phyloP scores from a whole-genome alignment of 1,140 invertebrate species.

The Drosophila orena region DNA sequence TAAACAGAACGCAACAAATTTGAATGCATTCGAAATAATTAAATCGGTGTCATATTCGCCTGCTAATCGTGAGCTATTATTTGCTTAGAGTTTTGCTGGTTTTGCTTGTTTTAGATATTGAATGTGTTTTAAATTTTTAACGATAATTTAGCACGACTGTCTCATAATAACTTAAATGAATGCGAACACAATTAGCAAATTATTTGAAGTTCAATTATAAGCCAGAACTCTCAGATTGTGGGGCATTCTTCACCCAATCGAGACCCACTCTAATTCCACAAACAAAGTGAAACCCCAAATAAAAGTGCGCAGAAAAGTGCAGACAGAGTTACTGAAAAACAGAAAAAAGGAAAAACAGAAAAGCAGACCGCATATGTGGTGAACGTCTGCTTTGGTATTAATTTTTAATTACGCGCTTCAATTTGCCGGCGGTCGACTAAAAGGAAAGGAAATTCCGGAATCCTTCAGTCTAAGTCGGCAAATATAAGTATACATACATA shows the following conservation, averaged over 20 bases:
- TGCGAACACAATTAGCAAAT: conserved; percentile 25
- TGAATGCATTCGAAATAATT: conserved; percentile 25
- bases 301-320: conserved; percentile 24
- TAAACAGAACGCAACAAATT: conserved; percentile 37
- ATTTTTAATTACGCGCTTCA: conserved; percentile 71
- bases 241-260: conserved; percentile 2
- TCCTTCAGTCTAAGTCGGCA: conserved; percentile 17
- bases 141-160: background rate
- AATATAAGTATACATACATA: background rate
- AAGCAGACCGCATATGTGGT: conserved; percentile 40
- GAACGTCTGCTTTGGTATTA: conserved; percentile 52
- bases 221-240: conserved; percentile 1
- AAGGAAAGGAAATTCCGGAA: conserved; percentile 21
- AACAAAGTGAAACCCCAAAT: conserved; percentile 18
- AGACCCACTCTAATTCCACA: conserved; percentile 24
- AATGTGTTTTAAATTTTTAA: background rate
- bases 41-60: conserved; percentile 31
- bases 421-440: conserved; percentile 27
- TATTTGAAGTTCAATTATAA: conserved; percentile 34
- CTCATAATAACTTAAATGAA: background rate
- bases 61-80: conserved; percentile 18
- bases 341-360: conserved; percentile 27
- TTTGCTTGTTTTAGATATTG: background rate
- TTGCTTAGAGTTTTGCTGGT: conserved; percentile 1
- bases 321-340: conserved; percentile 26